A percentile compares a stretch with the other conserved stretches of the same genome.
Evolutionary conservation across 2,113 vertebrate species (phyloP).

Genomic region (Hemiprocne comata): DNA sequence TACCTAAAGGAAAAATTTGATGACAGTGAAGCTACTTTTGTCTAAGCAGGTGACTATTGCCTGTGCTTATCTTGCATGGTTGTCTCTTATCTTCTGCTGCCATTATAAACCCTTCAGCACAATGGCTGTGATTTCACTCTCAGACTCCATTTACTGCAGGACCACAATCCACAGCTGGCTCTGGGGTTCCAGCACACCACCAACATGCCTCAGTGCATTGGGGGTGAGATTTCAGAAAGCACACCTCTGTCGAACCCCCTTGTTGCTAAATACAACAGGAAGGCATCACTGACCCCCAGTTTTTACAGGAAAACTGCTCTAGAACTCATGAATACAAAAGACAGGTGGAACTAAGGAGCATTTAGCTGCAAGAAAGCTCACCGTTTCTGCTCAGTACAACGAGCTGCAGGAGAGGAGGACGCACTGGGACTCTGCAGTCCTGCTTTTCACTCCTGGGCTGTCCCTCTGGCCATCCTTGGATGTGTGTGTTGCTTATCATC

Average conservation of each 20-base stretch:
- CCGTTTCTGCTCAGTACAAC: not conserved
- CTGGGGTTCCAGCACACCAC: not conserved
- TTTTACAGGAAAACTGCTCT: not conserved
- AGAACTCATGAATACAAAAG: not conserved
- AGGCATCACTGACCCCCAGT: not conserved
- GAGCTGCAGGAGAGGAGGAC: not conserved
- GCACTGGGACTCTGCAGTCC: not conserved
- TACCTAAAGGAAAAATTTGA: not conserved
- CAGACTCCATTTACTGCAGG: not conserved
- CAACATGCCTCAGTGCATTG: rapidly evolving
- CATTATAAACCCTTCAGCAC: not conserved
- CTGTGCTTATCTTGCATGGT: not conserved
- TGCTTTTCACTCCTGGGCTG: not conserved
- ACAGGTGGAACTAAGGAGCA: not conserved
- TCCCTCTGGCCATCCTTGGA: not conserved
- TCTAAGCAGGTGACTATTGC: not conserved
- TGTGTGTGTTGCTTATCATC: not conserved
- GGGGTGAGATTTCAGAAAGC: not conserved
- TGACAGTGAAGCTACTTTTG: not conserved
- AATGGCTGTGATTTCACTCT: not conserved
- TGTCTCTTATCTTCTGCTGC: not conserved
- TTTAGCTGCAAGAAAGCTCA: not conserved
- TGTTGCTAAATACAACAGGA: not conserved
- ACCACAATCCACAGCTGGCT: not conserved
- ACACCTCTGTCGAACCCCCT: not conserved